These are phyloP conservation scores for Austrofundulus limnaeus DNA, from an alignment of 2,113 vertebrate genomes.

Conservation along the genomic window DNA sequence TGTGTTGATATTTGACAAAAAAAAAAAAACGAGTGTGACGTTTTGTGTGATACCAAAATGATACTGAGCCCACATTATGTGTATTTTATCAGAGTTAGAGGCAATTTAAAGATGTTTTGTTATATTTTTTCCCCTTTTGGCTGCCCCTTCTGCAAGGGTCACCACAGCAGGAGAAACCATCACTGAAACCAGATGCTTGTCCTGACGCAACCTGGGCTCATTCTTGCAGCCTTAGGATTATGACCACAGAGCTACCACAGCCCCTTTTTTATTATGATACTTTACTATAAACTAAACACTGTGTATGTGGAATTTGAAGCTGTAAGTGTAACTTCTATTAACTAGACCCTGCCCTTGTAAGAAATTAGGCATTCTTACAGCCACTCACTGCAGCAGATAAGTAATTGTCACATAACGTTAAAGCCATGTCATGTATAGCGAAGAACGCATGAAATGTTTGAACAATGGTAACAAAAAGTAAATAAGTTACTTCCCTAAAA, in stretches of 20 bases:
- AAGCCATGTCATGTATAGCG: conserved; percentile 71
- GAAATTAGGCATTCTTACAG: conserved; percentile 20
- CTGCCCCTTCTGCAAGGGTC: no score
- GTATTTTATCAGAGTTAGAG: conserved; percentile 11
- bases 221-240: no score
- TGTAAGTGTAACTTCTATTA: conserved; percentile 22
- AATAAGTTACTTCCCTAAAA: conserved; percentile 75
- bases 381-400: conserved; percentile 31
- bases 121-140: no score
- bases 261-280: conserved; percentile 7
- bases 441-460: conserved; percentile 76
- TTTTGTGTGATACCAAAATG: conserved; percentile 8
- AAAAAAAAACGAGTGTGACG: neutral
- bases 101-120: neutral
- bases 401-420: conserved; percentile 52
- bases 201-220: no score
- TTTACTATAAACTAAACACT: conserved; percentile 12
- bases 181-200: no score
- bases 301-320: conserved; percentile 23
- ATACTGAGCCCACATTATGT: conserved; percentile 4
- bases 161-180: no score
- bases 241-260: no score
- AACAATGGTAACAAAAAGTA: conserved; percentile 68
- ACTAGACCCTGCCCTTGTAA: conserved; percentile 22
- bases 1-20: conserved; percentile 5